A percentile compares a stretch with the other conserved stretches of the same genome.
Evolutionary conservation across 2,888 invertebrate species (phyloP).

Genomic region (Harpalus rubripes): DNA sequence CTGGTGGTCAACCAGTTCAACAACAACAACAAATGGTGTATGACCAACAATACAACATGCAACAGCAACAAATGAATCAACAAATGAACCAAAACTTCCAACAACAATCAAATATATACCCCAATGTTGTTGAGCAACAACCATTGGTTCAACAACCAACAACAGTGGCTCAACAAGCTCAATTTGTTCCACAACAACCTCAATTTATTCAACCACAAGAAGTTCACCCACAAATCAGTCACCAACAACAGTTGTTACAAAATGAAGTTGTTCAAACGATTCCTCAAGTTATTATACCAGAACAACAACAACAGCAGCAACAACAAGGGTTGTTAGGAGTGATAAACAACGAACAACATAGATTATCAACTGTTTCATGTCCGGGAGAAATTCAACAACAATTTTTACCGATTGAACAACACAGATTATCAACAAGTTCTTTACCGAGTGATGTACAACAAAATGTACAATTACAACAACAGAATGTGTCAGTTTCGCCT

Average conservation of each 20-base stretch:
- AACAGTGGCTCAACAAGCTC: conserved; percentile 68
- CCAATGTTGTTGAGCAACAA: conserved; percentile 47
- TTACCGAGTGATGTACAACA: conserved; percentile 49
- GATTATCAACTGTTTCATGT: conserved; percentile 75
- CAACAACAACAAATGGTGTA: conserved; percentile 73
- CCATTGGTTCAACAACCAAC: conserved; percentile 69
- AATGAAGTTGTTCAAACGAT: conserved; percentile 54
- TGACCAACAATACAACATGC: conserved; percentile 55
- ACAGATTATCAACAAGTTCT: conserved; percentile 52
- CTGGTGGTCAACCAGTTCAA: not conserved
- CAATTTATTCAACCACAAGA: conserved; percentile 71
- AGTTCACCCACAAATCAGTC: conserved; percentile 35
- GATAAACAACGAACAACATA: conserved; percentile 71
- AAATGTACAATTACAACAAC: too few species aligned
- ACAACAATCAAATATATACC: conserved; percentile 20
- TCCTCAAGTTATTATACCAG: conserved; percentile 57
- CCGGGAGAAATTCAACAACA: conserved; percentile 70
- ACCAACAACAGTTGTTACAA: conserved; percentile 64
- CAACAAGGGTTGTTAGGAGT: conserved; percentile 15
- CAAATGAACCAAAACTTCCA: not conserved
- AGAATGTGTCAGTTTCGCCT: not conserved
- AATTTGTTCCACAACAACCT: conserved; percentile 53
- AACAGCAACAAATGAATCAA: conserved; percentile 70
- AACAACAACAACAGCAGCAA: conserved; percentile 67
- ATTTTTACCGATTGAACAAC: conserved; percentile 49